Evolutionary conservation across 2,113 vertebrate genomes (phyloP).

Genomic region (Willisornis vidua): DNA sequence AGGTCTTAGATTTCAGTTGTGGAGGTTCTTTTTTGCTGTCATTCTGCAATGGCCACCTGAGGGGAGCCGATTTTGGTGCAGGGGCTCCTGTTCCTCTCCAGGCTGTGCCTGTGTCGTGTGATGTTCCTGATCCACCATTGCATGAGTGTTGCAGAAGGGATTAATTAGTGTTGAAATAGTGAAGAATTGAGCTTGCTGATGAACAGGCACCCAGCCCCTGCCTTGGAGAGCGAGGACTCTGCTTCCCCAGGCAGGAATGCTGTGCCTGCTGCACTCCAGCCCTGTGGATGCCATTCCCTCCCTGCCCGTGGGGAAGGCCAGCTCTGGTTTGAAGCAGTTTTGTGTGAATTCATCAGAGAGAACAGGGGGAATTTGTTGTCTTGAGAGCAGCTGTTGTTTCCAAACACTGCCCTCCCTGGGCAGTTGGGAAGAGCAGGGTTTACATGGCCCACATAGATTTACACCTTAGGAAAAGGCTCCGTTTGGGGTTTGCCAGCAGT

Average conservation of each 20-base stretch:
- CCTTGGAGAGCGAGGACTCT: neutral
- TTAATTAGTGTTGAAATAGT: neutral
- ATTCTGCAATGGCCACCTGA: neutral
- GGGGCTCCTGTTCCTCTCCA: neutral
- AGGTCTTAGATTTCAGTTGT: neutral
- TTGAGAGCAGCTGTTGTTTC: neutral
- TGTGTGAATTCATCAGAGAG: neutral
- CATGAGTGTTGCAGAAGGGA: neutral
- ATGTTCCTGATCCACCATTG: neutral
- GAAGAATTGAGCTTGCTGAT: neutral
- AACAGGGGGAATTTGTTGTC: neutral
- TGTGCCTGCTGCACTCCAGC: accelerated
- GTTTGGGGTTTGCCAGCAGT: neutral
- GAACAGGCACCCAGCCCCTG: neutral
- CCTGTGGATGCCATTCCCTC: neutral
- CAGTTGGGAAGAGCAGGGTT: neutral
- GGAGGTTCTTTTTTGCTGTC: neutral
- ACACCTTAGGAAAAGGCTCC: neutral
- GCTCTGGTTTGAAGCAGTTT: neutral
- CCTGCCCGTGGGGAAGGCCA: neutral
- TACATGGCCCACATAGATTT: neutral
- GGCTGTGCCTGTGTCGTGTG: neutral
- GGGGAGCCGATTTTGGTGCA: neutral
- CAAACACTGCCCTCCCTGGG: neutral
- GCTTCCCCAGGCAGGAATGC: neutral